A percentile compares a stretch with the other conserved stretches of the same genome.
phyloP scores from a whole-genome alignment of 2,113 vertebrate genomes.

The Phylloscopus whistleri region DNA sequence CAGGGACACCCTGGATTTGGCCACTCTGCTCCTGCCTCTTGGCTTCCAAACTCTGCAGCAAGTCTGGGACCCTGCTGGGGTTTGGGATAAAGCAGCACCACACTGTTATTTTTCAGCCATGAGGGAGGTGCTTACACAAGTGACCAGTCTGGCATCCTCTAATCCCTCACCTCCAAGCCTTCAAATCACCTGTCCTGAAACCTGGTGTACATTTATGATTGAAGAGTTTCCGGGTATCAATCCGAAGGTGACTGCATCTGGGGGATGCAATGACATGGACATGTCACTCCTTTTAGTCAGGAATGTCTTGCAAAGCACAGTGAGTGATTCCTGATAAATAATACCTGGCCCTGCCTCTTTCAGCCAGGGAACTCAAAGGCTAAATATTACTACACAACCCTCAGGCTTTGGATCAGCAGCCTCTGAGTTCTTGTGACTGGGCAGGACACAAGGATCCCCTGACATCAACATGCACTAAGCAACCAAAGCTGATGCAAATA shows the following conservation, averaged over 20 bases:
- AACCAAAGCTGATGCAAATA: constrained; percentile 21
- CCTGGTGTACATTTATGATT: neutral
- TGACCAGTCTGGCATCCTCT: neutral
- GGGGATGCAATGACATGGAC: accelerated
- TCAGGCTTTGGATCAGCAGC: neutral
- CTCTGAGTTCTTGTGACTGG: neutral
- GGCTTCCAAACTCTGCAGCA: neutral
- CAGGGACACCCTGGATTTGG: too few relatives aligned
- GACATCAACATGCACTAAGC: neutral
- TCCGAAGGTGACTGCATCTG: neutral
- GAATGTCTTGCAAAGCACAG: neutral
- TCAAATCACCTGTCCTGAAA: neutral
- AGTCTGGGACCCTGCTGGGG: accelerated
- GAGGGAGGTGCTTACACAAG: neutral
- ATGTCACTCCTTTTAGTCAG: neutral
- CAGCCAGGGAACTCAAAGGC: neutral
- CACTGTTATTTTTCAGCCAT: neutral
- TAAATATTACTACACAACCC: neutral
- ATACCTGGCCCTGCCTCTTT: neutral
- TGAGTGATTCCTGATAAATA: neutral
- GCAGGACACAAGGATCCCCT: neutral
- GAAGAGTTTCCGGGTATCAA: neutral
- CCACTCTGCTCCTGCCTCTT: neutral
- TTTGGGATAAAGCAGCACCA: neutral
- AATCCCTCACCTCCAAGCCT: neutral